Evolutionary conservation across 2,797 vertebrate species (phyloP), one percentile per base, ranked within the genome.

Genomic region (Rhodeus uyekii): DNA sequence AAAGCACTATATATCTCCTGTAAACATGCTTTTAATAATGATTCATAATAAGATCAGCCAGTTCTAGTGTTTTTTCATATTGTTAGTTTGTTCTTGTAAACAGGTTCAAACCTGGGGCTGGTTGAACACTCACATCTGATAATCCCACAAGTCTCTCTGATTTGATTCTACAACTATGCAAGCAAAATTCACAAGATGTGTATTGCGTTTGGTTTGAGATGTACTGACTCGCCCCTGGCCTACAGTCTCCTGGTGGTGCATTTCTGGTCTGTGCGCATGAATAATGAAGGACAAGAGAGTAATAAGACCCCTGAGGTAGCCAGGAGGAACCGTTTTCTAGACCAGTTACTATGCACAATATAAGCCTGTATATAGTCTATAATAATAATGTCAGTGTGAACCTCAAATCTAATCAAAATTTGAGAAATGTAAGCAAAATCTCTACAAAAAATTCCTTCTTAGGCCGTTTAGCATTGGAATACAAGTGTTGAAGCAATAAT

Each of bases 271-370:
- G 39, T 64, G 61, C 8, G 3, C 83, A 88, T 87, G 81, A 90
- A 86, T 90, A 85, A 90, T 90, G 19, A 36, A 88, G 44, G 27
- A 81, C 9, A 14, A 5, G 32, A 79, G 53, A 22, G 83, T 86
- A 86, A 90, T 72, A 81, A 63, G 72, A 89, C 64, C 76, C 71
- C 55, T 67, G 48, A 78, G 60, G 71, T 60, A 81, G 76, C 48
- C 63, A 32, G 44, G 44, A 85, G 71, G 46, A 75, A 78, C 46
- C 12, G 19, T 38, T 46, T 29, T 74, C 72, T 69, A 82, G 77
- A 55, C 39, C 61, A 72, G 36, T 61, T 46, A 29, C 42, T 39
- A 82, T 32, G 34, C 38, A 82, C 44, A 69, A 73, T 65, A 73
- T 65, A 64, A 53, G 12, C 68, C 53, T 42, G 34, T 13, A 22